phyloP scores from a whole-genome alignment of 2,113 vertebrate genomes.

The Poicephalus gulielmi region DNA sequence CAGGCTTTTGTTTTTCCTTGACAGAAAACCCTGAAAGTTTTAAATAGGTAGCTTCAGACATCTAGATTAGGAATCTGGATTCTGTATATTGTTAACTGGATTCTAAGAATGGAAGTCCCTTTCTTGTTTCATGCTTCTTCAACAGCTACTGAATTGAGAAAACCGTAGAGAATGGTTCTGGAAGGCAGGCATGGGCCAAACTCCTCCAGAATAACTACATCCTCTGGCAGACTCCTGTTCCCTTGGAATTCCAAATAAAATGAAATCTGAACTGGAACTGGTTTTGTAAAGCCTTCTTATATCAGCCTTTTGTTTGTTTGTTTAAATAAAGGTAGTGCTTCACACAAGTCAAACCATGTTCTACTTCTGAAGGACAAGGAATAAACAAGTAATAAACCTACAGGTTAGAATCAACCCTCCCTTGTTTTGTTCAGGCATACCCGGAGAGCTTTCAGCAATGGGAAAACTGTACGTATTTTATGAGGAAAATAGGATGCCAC shows the following conservation, averaged over 20 bases:
- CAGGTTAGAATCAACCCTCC: neutral
- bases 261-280: neutral
- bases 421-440: neutral
- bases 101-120: neutral
- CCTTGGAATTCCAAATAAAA: neutral
- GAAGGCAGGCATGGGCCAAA: neutral
- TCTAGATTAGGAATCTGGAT: neutral
- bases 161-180: neutral
- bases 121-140: neutral
- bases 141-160: neutral
- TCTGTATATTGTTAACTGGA: neutral
- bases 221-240: neutral
- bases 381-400: neutral
- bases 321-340: neutral
- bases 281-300: neutral
- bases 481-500: neutral
- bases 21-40: neutral
- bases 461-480: neutral
- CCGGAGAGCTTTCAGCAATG: neutral
- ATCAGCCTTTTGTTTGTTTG: neutral
- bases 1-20: neutral
- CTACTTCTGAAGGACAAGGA: neutral
- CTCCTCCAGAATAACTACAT: neutral
- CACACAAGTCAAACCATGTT: neutral
- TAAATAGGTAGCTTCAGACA: neutral